A percentile compares a stretch with the other conserved stretches of the same genome.
These are phyloP conservation scores for Hypothenemus hampei DNA, from an alignment of 1,140 invertebrate genomes.

Conservation along the genomic window DNA sequence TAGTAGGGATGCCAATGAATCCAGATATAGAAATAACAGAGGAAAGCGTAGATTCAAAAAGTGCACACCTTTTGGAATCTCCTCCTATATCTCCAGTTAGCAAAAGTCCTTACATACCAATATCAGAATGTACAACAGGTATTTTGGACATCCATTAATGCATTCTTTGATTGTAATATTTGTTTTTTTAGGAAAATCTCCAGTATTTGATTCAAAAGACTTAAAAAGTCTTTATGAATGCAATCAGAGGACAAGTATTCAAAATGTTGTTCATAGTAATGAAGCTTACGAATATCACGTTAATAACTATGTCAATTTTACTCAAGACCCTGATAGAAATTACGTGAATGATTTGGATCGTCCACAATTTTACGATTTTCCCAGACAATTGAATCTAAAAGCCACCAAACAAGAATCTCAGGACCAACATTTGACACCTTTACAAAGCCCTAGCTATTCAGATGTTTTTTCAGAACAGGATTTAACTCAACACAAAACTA, in stretches of 20 bases:
- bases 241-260: conserved; percentile 26
- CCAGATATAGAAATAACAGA: conserved; percentile 32
- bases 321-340: conserved; percentile 28
- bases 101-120: conserved; percentile 66
- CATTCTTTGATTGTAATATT: not conserved
- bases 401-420: conserved; percentile 15
- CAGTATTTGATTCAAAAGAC: conserved; percentile 36
- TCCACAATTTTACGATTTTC: conserved; percentile 53
- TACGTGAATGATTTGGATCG: conserved; percentile 40
- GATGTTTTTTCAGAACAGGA: no score
- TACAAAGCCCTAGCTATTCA: conserved; percentile 54
- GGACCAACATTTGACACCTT: conserved; percentile 38
- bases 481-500: no score
- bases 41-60: conserved; percentile 17
- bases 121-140: conserved; percentile 88
- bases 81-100: conserved; percentile 42
- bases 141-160: conserved; percentile 7
- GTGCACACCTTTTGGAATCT: no score
- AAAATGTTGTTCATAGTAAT: conserved; percentile 26
- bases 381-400: conserved; percentile 41
- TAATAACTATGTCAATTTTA: conserved; percentile 26
- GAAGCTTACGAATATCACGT: conserved; percentile 32
- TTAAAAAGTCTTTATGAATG: conserved; percentile 34
- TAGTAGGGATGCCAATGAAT: conserved; percentile 16
- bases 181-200: conserved; percentile 49